Percentiles rank a stretch among this genome's conserved stretches.
Evolutionary conservation across 2,888 invertebrate species (phyloP).

Genomic region (Orthosia incerta): DNA sequence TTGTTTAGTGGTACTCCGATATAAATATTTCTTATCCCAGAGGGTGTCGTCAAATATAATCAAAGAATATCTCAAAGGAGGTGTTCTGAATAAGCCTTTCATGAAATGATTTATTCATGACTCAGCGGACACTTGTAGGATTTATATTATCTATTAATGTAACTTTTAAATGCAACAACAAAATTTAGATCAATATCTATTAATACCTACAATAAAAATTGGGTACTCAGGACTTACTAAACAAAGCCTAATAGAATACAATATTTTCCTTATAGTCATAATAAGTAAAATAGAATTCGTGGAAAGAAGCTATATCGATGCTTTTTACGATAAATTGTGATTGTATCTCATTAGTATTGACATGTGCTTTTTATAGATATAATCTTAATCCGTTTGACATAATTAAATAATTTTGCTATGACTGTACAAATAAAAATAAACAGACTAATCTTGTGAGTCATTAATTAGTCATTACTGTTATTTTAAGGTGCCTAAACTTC

Average conservation of each 20-base stretch:
- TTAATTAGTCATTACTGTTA: constrained; percentile 15
- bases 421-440: constrained; percentile 19
- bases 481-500: neutral
- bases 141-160: constrained; percentile 14
- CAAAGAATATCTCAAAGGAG: neutral
- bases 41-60: neutral
- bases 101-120: constrained; percentile 16
- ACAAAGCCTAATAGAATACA: neutral
- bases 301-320: neutral
- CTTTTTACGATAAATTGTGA: constrained; percentile 14
- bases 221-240: neutral
- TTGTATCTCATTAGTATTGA: neutral
- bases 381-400: constrained; percentile 22
- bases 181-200: constrained; percentile 8
- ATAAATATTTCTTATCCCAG: neutral
- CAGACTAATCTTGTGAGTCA: constrained; percentile 10
- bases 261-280: constrained; percentile 29
- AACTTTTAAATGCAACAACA: constrained; percentile 12
- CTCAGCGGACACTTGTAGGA: constrained; percentile 3
- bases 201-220: neutral
- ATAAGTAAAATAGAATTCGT: neutral
- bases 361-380: constrained; percentile 13
- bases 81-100: constrained; percentile 23
- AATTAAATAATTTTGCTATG: constrained; percentile 13
- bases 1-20: neutral